These are phyloP conservation scores for Drosophila subsilvestris DNA, from an alignment of 2,888 invertebrate species.

Conservation along the genomic window DNA sequence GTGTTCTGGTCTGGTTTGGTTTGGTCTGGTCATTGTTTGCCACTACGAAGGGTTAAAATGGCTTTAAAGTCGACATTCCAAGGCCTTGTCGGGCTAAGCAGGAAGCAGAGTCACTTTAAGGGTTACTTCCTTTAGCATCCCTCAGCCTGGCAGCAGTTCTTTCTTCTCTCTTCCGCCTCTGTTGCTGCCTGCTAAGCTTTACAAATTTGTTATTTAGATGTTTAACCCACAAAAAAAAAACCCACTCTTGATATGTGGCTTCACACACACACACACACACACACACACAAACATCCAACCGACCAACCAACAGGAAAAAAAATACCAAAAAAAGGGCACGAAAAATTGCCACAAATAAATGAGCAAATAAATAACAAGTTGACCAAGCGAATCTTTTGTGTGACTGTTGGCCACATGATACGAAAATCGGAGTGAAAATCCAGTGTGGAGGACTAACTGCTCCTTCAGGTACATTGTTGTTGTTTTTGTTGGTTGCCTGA, in stretches of 20 bases:
- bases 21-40: conserved; percentile 52
- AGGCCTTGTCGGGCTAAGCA: conserved; percentile 43
- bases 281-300: no score
- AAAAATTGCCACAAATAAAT: conserved; percentile 63
- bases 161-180: background rate
- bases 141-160: background rate
- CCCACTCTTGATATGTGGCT: conserved; percentile 6
- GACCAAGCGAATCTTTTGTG: conserved; percentile 36
- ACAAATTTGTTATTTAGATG: conserved; percentile 69
- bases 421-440: background rate
- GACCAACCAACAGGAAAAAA: conserved; percentile 9
- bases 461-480: no score
- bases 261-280: conserved; percentile 6
- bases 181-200: conserved; percentile 56
- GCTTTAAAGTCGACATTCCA: conserved; percentile 62
- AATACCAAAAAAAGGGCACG: conserved; percentile 1
- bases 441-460: no score
- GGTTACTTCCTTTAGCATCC: conserved; percentile 17
- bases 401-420: conserved; percentile 3
- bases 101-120: conserved; percentile 14
- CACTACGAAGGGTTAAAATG: conserved; percentile 51
- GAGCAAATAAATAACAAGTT: conserved; percentile 66
- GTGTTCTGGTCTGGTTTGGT: conserved; percentile 4
- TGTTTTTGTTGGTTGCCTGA: no score
- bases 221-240: conserved; percentile 47